Conservation (phyloP, 2,888 invertebrate genomes). For the Drosophila demipolita region DNA sequence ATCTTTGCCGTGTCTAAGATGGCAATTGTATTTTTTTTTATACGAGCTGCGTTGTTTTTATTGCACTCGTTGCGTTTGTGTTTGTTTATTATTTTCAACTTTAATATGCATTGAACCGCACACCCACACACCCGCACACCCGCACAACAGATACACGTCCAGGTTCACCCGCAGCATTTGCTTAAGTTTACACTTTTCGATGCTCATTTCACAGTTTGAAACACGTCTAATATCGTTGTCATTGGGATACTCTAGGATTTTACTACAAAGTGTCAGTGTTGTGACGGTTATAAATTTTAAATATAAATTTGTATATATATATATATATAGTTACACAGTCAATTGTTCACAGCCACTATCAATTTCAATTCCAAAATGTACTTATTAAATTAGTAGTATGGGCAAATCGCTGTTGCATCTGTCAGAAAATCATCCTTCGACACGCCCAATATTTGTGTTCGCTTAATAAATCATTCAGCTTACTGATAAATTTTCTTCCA, state of each 20-base stretch:
- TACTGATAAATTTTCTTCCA: not conserved
- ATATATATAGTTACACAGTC: not conserved
- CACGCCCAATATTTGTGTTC: not conserved
- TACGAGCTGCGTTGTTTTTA: slow-evolving; percentile 4
- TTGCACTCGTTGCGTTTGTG: slow-evolving; percentile 19
- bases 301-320: not conserved
- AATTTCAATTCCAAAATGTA: not conserved
- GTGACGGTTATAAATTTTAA: not conserved
- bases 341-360: not conserved
- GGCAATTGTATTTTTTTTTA: not conserved
- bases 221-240: not conserved
- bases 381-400: not conserved
- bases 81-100: slow-evolving; percentile 56
- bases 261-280: not conserved
- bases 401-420: not conserved
- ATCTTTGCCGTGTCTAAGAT: not conserved
- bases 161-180: not conserved
- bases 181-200: not conserved
- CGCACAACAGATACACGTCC: not conserved
- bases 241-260: not conserved
- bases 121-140: not conserved
- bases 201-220: not conserved
- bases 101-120: slow-evolving; percentile 41
- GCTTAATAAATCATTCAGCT: not conserved
- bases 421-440: not conserved